Evolutionary conservation across 2,888 invertebrate species (phyloP), one percentile per base, ranked within the genome.

Genomic region (Amiota communis): DNA sequence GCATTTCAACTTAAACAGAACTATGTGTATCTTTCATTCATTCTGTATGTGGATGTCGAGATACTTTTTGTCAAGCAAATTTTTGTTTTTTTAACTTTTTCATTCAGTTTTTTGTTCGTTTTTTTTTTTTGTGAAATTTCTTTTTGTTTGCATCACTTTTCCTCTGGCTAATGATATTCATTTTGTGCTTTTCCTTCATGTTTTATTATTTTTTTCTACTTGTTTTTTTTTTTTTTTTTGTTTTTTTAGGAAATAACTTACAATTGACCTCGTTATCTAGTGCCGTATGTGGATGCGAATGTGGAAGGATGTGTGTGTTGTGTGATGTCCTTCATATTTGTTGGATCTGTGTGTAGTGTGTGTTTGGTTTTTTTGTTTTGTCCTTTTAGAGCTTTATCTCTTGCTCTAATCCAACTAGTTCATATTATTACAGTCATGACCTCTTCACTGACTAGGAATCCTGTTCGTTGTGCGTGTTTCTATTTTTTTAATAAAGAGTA

Each of bases 231-330:
- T 69, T 64, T 47, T 20, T 47, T 36, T 59, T 4, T 20, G 20
- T 73, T 73, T 76, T 74, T 65, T 67, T 65, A 59, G 59, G 76
- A 83, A 82, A 83, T 85, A 83, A 85, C 86, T 83, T 82, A 83
- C 83, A 85, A 83, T 83, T 83, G 84, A 83, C 83, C 86, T 83
- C 83, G 83, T 83, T 85, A 83, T 84, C 72, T 77, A 74, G 72
- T 78, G 77, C 77, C 81, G 77, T 77, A 75, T 80, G 77, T 83
- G 79, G 70, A 36, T 36, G 36, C 6, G 36, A 6, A 36, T 36
- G 36, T 36, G 36, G 36, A 36, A 4, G 6, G 36, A 36, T 36
- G 6, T 36, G 36, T 6, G 8, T 4, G 6, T 0, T 36, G 6
- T 36, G 36, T 36, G 36, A 36, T 36, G 36, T 6, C 36, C 36